These are phyloP conservation scores for Oscheius sp. DNA, from an alignment of 2,888 invertebrate species.

Conservation along the genomic window DNA sequence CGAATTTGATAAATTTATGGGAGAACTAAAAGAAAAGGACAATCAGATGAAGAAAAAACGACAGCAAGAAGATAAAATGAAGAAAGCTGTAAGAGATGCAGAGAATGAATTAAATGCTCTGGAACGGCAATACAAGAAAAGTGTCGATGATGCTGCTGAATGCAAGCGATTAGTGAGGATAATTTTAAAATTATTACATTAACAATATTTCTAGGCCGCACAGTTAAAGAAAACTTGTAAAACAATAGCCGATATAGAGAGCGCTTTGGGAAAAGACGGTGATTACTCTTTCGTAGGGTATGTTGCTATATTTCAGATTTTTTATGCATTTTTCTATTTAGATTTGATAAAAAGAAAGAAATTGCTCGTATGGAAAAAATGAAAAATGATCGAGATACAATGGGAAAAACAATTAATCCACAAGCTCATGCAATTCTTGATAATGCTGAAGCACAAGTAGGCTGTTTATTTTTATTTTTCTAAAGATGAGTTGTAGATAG, in stretches of 20 bases:
- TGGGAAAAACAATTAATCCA: constrained; percentile 80
- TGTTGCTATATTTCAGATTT: constrained; percentile 76
- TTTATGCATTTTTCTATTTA: too few relatives aligned
- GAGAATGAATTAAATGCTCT: constrained; percentile 28
- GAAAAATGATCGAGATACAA: constrained; percentile 81
- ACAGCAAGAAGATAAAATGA: constrained; percentile 37
- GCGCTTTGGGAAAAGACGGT: constrained; percentile 23
- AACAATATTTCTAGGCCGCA: neutral
- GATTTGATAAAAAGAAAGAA: constrained; percentile 31
- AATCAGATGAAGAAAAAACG: constrained; percentile 32
- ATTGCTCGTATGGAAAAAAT: constrained; percentile 74
- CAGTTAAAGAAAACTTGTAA: constrained; percentile 24
- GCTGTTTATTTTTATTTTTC: neutral
- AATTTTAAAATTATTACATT: neutral
- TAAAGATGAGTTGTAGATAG: constrained; percentile 78
- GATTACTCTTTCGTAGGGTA: constrained; percentile 30
- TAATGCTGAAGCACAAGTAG: constrained; percentile 49
- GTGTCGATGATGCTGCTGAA: neutral
- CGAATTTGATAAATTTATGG: constrained; percentile 42
- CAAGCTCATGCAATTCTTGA: constrained; percentile 48
- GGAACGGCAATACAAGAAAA: constrained; percentile 74
- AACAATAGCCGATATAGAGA: constrained; percentile 28
- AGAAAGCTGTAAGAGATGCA: constrained; percentile 38
- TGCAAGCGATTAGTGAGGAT: constrained; percentile 6
- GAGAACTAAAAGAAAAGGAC: constrained; percentile 42